Conservation (phyloP, 2,888 invertebrate species). For the Aphodius granarius region DNA sequence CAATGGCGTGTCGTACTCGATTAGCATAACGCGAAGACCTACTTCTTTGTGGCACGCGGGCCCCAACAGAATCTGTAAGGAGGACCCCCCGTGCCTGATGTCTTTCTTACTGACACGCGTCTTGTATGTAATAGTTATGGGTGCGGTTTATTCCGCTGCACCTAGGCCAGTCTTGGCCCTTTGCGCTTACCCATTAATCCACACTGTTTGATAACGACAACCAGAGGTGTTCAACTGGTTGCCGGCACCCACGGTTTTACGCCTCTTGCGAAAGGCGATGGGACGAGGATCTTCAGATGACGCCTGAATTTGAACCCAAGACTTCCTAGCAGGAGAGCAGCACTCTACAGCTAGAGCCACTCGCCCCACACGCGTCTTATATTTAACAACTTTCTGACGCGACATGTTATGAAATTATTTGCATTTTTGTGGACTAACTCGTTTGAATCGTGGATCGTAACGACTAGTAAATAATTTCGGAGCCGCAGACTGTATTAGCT, state of each 20-base stretch:
- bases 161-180: too few relatives aligned
- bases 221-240: too few relatives aligned
- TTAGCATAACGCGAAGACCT: not conserved
- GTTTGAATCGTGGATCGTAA: not conserved
- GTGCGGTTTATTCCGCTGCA: too few relatives aligned
- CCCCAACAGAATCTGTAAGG: not conserved
- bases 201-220: too few relatives aligned
- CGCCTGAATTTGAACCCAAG: too few relatives aligned
- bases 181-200: too few relatives aligned
- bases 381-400: not conserved
- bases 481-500: slow-evolving; percentile 7
- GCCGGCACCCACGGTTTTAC: too few relatives aligned
- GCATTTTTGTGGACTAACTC: not conserved
- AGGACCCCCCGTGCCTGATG: not conserved
- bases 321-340: too few relatives aligned
- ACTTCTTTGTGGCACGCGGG: not conserved
- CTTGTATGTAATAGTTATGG: not conserved
- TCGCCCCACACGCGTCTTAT: not conserved
- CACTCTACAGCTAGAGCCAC: too few relatives aligned
- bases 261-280: too few relatives aligned
- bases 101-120: not conserved
- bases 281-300: too few relatives aligned
- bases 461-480: not conserved
- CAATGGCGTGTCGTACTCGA: not conserved
- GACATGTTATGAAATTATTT: not conserved